Percentiles rank a stretch among this genome's conserved stretches.
Conservation (phyloP, 1,140 invertebrate genomes). For the Atta texana region DNA sequence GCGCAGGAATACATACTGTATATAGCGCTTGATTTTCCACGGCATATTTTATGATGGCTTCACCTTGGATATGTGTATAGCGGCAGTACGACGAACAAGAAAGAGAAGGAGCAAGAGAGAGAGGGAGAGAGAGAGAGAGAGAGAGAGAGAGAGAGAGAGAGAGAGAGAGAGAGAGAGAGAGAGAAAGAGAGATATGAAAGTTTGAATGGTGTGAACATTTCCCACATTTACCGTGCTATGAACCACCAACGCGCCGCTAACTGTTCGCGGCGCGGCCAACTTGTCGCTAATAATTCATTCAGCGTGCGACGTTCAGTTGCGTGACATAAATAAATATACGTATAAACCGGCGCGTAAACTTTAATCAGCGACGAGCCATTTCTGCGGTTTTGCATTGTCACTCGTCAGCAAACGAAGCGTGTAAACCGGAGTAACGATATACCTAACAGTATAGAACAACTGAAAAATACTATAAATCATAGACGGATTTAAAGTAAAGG, state of each 20-base stretch:
- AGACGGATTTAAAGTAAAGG: conserved; percentile 4
- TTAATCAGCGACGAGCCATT: conserved; percentile 50
- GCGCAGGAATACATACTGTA: conserved; percentile 4
- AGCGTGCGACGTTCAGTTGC: conserved; percentile 46
- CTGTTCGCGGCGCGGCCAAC: conserved; percentile 47
- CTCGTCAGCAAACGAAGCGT: conserved; percentile 23
- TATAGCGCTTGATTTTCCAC: conserved; percentile 49
- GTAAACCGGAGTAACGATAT: conserved; percentile 42
- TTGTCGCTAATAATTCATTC: conserved; percentile 64
- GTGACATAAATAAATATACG: conserved; percentile 60
- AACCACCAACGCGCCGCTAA: conserved; percentile 46
- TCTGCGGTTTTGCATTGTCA: conserved; percentile 51
- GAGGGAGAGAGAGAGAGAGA: not conserved
- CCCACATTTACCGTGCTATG: conserved; percentile 55
- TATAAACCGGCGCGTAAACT: conserved; percentile 59
- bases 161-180: not conserved
- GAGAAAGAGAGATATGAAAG: conserved; percentile 34
- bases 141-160: too few species aligned
- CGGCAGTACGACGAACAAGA: not conserved
- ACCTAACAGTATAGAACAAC: conserved; percentile 12
- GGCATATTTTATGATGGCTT: conserved; percentile 53
- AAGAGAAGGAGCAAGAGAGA: not conserved
- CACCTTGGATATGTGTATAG: conserved; percentile 35
- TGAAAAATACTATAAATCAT: conserved; percentile 39
- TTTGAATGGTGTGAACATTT: conserved; percentile 62